A percentile compares a stretch with the other conserved stretches of the same genome.
Evolutionary conservation across 2,113 vertebrate genomes (phyloP).

Genomic region (Passer domesticus): DNA sequence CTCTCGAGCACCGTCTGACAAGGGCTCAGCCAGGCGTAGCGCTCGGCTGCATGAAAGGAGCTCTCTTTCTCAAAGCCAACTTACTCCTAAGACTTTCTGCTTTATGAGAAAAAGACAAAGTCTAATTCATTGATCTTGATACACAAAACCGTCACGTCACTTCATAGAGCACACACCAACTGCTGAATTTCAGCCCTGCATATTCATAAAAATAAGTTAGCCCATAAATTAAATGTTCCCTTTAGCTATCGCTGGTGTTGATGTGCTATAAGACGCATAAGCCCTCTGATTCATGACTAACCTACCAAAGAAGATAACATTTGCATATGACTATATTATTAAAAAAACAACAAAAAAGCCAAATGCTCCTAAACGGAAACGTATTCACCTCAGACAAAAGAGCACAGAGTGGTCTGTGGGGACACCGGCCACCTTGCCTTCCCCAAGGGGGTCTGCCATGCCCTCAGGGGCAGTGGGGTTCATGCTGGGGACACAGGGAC

Average conservation of each 20-base stretch:
- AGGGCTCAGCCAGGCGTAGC: constrained; percentile 1
- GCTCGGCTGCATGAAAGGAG: background rate
- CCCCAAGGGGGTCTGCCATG: background rate
- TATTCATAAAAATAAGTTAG: constrained; percentile 72
- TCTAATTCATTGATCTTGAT: constrained; percentile 71
- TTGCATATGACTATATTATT: constrained; percentile 69
- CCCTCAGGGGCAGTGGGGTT: background rate
- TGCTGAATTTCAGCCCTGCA: constrained; percentile 69
- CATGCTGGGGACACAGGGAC: background rate
- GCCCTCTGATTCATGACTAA: constrained; percentile 73
- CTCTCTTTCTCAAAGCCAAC: constrained; percentile 13
- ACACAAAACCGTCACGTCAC: constrained; percentile 65
- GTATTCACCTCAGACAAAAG: constrained; percentile 54
- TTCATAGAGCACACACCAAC: constrained; percentile 71
- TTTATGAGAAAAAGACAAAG: constrained; percentile 49
- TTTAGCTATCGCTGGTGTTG: constrained; percentile 65
- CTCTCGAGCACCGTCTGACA: background rate
- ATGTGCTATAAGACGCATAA: constrained; percentile 67
- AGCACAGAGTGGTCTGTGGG: background rate
- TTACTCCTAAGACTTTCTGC: constrained; percentile 46
- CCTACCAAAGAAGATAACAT: constrained; percentile 69
- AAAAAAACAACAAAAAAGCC: constrained; percentile 67
- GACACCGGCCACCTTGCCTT: background rate
- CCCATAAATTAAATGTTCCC: constrained; percentile 72
- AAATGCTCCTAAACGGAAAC: constrained; percentile 28